Evolutionary conservation across 2,113 vertebrate genomes (phyloP).

Genomic region (Myrmecophaga tridactyla): DNA sequence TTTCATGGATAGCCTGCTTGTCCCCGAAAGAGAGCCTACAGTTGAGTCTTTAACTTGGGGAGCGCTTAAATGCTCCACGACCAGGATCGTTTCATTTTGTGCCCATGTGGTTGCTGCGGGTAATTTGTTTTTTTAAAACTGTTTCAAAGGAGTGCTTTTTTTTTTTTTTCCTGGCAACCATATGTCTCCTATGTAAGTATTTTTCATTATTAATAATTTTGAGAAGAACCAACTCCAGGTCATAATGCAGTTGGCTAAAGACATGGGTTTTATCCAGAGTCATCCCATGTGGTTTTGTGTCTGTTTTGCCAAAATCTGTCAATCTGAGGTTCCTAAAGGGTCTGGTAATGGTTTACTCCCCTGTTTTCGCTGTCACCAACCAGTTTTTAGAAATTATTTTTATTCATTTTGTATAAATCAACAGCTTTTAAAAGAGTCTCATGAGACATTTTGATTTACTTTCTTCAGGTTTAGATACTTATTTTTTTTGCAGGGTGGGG

Average conservation of each 20-base stretch:
- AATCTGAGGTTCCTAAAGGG: not conserved
- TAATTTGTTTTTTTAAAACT: slow-evolving; percentile 68
- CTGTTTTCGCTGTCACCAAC: slow-evolving; percentile 23
- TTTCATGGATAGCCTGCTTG: not conserved
- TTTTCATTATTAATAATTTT: slow-evolving; percentile 77
- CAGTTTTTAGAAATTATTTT: slow-evolving; percentile 45
- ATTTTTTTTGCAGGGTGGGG: not conserved
- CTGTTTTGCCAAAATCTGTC: slow-evolving; percentile 47
- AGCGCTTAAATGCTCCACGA: slow-evolving; percentile 6
- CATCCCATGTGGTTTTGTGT: slow-evolving; percentile 49
- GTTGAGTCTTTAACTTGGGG: not conserved
- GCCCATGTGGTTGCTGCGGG: slow-evolving; percentile 69
- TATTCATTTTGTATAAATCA: slow-evolving; percentile 17
- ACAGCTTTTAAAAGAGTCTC: not conserved
- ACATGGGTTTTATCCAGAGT: slow-evolving; percentile 31
- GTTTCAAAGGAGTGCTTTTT: slow-evolving; percentile 60
- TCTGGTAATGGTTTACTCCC: slow-evolving; percentile 15
- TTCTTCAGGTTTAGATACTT: not conserved
- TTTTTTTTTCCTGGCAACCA: slow-evolving; percentile 58
- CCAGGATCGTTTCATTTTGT: slow-evolving; percentile 50
- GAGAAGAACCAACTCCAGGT: slow-evolving; percentile 62
- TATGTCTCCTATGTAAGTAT: slow-evolving; percentile 62
- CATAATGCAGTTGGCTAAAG: slow-evolving; percentile 40
- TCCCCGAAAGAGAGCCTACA: not conserved
- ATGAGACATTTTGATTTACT: not conserved